A percentile compares a stretch with the other conserved stretches of the same genome.
These are phyloP conservation scores for Rhingia campestris DNA, from an alignment of 2,888 invertebrate species.

Conservation along the genomic window DNA sequence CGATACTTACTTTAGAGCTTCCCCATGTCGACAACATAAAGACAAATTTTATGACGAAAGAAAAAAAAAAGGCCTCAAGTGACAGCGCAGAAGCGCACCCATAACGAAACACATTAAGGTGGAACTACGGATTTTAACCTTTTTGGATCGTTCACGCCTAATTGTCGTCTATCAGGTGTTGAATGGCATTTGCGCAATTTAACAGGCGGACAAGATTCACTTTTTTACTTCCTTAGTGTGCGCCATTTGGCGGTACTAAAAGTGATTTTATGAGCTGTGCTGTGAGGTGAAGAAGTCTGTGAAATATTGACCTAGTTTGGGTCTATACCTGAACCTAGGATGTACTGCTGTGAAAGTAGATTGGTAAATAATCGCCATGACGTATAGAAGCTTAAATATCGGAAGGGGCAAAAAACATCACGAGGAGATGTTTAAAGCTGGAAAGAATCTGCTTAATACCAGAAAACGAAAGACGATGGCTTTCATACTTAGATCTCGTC, in stretches of 20 bases:
- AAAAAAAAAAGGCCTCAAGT: conserved; percentile 1
- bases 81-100: conserved; percentile 30
- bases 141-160: conserved; percentile 28
- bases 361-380: no score
- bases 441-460: no score
- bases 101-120: conserved; percentile 45
- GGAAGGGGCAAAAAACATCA: no score
- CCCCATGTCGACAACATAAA: conserved; percentile 38
- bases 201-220: conserved; percentile 4
- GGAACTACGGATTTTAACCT: conserved; percentile 61
- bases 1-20: not conserved
- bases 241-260: not conserved
- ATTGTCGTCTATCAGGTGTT: conserved; percentile 6
- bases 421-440: no score
- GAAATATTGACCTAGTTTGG: no score
- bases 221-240: conserved; percentile 45
- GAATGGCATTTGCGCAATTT: conserved; percentile 36
- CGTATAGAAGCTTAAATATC: no score
- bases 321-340: no score
- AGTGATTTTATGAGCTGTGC: no score
- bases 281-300: no score
- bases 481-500: no score
- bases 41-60: conserved; percentile 24
- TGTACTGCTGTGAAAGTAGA: no score
- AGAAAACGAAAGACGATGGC: no score